Percentiles rank a stretch among this genome's conserved stretches.
Evolutionary conservation across 2,113 vertebrate genomes (phyloP).

Genomic region (Paralichthys olivaceus): DNA sequence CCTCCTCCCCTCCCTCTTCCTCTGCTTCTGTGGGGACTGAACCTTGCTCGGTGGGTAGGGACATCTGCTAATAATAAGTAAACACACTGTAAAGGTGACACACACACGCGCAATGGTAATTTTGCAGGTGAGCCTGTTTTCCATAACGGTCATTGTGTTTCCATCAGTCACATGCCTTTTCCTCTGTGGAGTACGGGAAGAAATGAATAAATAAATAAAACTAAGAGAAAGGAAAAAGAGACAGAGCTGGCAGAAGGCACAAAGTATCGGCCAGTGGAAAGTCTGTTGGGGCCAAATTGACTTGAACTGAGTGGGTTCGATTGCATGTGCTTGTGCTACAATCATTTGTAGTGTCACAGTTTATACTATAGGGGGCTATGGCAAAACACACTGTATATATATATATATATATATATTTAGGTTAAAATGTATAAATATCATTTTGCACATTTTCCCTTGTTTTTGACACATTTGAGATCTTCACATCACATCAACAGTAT

Average conservation of each 20-base stretch:
- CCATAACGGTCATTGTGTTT: constrained; percentile 4
- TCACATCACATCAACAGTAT: neutral
- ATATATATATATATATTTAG: neutral
- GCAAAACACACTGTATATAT: neutral
- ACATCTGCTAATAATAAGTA: constrained; percentile 55
- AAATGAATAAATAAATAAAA: constrained; percentile 12
- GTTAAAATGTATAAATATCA: too few relatives aligned
- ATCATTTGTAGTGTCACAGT: neutral
- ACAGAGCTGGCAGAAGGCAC: constrained; percentile 26
- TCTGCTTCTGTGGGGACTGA: constrained; percentile 29
- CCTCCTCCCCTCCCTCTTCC: neutral
- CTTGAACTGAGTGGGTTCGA: constrained; percentile 28
- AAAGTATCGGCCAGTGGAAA: constrained; percentile 41
- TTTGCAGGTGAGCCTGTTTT: constrained; percentile 13
- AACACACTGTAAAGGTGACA: constrained; percentile 47
- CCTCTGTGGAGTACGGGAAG: constrained; percentile 12
- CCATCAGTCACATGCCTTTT: constrained; percentile 6
- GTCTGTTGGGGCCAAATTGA: constrained; percentile 28
- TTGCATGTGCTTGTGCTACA: constrained; percentile 22
- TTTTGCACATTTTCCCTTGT: neutral
- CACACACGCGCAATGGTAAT: neutral
- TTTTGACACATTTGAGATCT: neutral
- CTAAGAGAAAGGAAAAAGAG: neutral
- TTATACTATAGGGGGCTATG: neutral
- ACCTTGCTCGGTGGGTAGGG: constrained; percentile 30